phyloP scores from a whole-genome alignment of 1,140 invertebrate species.

The Pseudomyrmex cubaensis region DNA sequence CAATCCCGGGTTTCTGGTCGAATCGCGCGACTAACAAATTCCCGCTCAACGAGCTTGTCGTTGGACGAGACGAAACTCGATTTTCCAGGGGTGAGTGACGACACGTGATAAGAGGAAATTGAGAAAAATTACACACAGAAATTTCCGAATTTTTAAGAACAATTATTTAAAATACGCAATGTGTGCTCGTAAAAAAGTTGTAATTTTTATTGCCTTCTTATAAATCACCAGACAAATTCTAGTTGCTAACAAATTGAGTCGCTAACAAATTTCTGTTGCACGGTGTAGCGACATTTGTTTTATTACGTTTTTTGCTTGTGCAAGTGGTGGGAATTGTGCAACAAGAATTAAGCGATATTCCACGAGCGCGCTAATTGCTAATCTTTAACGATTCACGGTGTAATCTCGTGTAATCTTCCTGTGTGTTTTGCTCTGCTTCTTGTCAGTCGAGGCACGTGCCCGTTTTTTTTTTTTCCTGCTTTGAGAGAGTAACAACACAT shows the following conservation, averaged over 20 bases:
- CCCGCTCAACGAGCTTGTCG: neutral
- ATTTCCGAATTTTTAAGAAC: neutral
- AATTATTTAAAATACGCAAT: slow-evolving; percentile 9
- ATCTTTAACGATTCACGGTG: too few species aligned
- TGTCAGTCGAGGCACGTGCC: neutral
- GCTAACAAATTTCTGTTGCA: too few species aligned
- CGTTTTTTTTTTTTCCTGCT: neutral
- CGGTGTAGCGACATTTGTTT: too few species aligned
- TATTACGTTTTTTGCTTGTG: too few species aligned
- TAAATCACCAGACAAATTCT: too few species aligned
- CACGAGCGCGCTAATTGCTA: too few species aligned
- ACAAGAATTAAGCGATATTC: too few species aligned
- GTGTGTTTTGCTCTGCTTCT: neutral
- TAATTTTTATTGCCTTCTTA: too few species aligned
- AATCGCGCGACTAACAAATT: neutral
- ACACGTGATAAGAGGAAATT: neutral
- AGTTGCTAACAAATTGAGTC: too few species aligned
- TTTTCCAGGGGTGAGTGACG: slow-evolving; percentile 62
- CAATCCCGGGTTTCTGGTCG: slow-evolving; percentile 56
- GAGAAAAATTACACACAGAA: too few species aligned
- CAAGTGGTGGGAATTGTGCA: too few species aligned
- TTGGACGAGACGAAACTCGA: slow-evolving; percentile 20
- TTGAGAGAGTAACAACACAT: neutral
- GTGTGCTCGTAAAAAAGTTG: neutral
- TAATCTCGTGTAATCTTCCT: neutral